Conservation (phyloP, 2,113 vertebrate species). For the Melanotaenia duboulayi region DNA sequence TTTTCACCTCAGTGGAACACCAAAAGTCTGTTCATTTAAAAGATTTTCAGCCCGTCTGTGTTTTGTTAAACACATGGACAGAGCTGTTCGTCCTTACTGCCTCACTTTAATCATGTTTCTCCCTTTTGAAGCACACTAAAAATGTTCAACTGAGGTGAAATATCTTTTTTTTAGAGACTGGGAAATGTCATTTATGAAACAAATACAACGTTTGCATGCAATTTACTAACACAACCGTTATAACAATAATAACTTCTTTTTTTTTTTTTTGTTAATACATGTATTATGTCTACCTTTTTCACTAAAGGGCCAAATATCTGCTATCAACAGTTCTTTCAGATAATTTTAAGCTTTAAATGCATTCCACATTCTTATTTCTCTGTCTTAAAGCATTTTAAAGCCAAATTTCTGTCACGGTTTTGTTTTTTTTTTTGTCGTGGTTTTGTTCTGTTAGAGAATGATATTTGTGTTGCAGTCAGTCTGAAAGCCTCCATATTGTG, state of each 20-base stretch:
- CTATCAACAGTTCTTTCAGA: constrained; percentile 40
- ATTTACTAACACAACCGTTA: constrained; percentile 57
- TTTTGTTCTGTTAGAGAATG: constrained; percentile 13
- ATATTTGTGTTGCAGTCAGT: constrained; percentile 23
- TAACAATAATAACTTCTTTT: constrained; percentile 48
- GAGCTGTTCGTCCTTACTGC: not conserved
- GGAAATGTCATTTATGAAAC: constrained; percentile 34
- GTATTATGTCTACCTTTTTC: constrained; percentile 40
- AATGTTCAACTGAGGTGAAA: constrained; percentile 60
- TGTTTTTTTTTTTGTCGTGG: not conserved
- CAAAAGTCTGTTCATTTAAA: not conserved
- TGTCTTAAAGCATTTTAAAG: constrained; percentile 45
- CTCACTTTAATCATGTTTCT: too few species aligned
- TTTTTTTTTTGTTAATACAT: constrained; percentile 29
- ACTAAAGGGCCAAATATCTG: constrained; percentile 70
- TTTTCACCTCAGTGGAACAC: constrained; percentile 58
- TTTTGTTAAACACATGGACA: not conserved
- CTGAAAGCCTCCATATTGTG: constrained; percentile 46
- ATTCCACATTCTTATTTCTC: constrained; percentile 55
- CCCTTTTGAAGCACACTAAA: too few species aligned
- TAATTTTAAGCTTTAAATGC: constrained; percentile 64
- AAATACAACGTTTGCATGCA: constrained; percentile 70
- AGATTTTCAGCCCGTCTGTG: too few species aligned
- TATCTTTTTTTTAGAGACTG: constrained; percentile 11
- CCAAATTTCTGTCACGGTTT: constrained; percentile 29